Evolutionary conservation across 1,140 invertebrate genomes (phyloP).

Genomic region (Spodoptera frugiperda): DNA sequence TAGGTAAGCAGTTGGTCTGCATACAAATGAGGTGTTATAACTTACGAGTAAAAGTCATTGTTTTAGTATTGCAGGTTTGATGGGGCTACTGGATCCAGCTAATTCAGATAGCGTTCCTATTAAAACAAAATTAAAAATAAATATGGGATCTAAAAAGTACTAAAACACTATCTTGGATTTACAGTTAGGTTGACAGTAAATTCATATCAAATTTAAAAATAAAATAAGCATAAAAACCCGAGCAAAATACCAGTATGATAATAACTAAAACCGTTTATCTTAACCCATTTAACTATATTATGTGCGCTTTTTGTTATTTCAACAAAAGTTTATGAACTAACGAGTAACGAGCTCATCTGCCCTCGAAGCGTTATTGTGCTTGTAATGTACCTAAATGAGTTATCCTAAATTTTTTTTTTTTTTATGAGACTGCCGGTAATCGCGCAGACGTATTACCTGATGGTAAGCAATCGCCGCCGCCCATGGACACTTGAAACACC

Average conservation of each 20-base stretch:
- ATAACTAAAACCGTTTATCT: background rate
- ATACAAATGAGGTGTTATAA: conserved; percentile 9
- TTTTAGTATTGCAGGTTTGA: too few relatives aligned
- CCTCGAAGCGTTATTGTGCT: conserved; percentile 22
- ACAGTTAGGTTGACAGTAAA: too few relatives aligned
- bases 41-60: background rate
- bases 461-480: too few relatives aligned
- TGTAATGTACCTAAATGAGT: background rate
- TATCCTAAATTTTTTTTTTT: conserved; percentile 37
- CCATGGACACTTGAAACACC: too few relatives aligned
- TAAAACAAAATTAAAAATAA: too few relatives aligned
- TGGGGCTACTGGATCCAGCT: too few relatives aligned
- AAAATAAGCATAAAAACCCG: background rate
- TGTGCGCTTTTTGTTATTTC: background rate
- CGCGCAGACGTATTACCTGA: too few relatives aligned
- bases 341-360: background rate
- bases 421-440: too few relatives aligned
- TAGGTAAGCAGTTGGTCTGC: conserved; percentile 1
- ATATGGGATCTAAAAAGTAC: too few relatives aligned
- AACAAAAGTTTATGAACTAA: background rate
- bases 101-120: too few relatives aligned
- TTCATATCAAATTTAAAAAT: background rate
- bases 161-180: too few relatives aligned
- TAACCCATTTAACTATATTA: conserved; percentile 5
- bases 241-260: background rate